Conservation (phyloP, 2,113 vertebrate species). For the Beaufortia kweichowensis region DNA sequence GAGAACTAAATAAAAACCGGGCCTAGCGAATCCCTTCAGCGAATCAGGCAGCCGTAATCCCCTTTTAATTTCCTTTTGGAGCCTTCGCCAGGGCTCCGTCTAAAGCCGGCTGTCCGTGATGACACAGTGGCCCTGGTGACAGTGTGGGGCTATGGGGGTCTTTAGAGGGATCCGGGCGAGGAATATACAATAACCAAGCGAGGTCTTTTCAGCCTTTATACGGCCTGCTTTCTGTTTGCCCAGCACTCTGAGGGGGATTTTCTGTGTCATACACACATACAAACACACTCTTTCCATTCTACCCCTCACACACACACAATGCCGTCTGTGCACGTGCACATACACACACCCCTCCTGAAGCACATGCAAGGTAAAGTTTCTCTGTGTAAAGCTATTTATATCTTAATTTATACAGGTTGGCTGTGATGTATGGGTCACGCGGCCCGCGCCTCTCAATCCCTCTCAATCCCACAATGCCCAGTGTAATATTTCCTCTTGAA, state of each 20-base stretch:
- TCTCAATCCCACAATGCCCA: conserved; percentile 90
- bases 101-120: conserved; percentile 84
- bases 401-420: conserved; percentile 77
- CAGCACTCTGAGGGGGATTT: conserved; percentile 98
- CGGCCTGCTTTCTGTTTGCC: conserved; percentile 94
- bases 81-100: conserved; percentile 87
- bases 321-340: conserved; percentile 33
- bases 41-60: conserved; percentile 79
- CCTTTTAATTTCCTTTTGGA: conserved; percentile 99
- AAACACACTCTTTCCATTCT: conserved; percentile 20
- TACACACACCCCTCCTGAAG: conserved; percentile 47
- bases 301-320: conserved; percentile 32
- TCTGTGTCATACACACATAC: conserved; percentile 64
- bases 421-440: conserved; percentile 65
- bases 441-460: conserved; percentile 76
- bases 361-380: conserved; percentile 66
- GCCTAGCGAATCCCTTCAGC: conserved; percentile 65
- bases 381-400: conserved; percentile 76
- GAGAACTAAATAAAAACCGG: conserved; percentile 72
- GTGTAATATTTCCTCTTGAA: conserved; percentile 94
- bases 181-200: conserved; percentile 98
- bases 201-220: conserved; percentile 74
- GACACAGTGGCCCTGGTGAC: conserved; percentile 82
- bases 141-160: conserved; percentile 84
- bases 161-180: conserved; percentile 93